These are phyloP conservation scores for Eubasilissa regina DNA, from an alignment of 1,140 invertebrate genomes.

Conservation along the genomic window DNA sequence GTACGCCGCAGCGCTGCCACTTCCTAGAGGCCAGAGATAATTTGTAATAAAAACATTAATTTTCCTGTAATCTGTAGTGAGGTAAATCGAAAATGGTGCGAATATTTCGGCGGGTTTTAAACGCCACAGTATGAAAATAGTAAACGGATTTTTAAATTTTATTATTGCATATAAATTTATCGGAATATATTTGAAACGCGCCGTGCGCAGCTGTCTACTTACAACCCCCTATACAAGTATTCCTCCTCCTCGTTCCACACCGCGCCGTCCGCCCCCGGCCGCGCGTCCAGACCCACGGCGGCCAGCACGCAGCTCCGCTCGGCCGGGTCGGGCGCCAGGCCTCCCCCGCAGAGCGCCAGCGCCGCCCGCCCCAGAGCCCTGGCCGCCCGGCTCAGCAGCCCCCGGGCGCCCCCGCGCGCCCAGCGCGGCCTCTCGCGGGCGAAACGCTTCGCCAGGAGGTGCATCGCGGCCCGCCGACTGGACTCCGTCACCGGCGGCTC, in stretches of 20 bases:
- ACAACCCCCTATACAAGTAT: background rate
- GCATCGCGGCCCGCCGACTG: too few species aligned
- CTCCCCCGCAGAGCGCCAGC: constrained; percentile 64
- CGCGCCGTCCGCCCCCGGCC: background rate
- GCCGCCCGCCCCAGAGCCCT: constrained; percentile 61
- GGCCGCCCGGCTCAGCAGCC: constrained; percentile 49
- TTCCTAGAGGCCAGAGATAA: too few species aligned
- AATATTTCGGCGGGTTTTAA: background rate
- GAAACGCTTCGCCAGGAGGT: constrained; percentile 51
- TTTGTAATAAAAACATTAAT: too few species aligned
- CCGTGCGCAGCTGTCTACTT: background rate
- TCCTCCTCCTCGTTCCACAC: background rate
- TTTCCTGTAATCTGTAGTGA: too few species aligned
- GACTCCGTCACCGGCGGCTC: background rate
- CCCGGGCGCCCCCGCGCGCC: constrained; percentile 60
- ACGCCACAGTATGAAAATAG: too few species aligned
- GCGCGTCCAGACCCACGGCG: constrained; percentile 60
- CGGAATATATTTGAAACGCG: too few species aligned
- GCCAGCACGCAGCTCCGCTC: constrained; percentile 65
- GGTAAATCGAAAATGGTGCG: too few species aligned
- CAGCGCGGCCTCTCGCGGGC: constrained; percentile 9
- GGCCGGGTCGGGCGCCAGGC: constrained; percentile 56
- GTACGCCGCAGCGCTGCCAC: too few species aligned
- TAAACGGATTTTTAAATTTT: too few species aligned
- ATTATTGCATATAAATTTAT: too few species aligned